Base-by-base conservation (phyloP, 2,888 invertebrate species). In the Ophion ventricosus region DNA sequence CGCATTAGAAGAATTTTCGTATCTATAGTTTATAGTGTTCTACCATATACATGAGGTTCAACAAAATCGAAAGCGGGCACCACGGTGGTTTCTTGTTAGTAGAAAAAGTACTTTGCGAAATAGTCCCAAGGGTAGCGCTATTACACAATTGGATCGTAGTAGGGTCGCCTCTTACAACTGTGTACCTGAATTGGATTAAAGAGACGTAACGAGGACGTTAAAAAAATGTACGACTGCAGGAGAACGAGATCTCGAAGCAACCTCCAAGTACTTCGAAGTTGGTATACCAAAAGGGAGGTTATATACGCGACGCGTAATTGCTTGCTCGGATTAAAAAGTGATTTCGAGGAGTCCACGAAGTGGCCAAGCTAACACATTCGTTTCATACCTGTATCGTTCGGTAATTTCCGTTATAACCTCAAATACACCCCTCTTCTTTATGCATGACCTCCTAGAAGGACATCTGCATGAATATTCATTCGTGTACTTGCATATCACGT, bases 391-490 rank as follows among this genome's bases (percentile, higher is more conserved):
- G 61, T 49, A 69, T 26, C 61, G 77, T 84, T 70, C 70, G 23
- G 67, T 81, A 78, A 81, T 81, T 84, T 75, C 74, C 25, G 40
- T 17, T 66, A 35, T 64, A 49, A 66, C 56, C 40, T 72, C 59
- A 67, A 63, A 54, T 54, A 23, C 29, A 70, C 73, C 63, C 59
- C 26, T 5, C 11, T 20, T 54, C 66, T 64, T 40, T 14, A 20
- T 79, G 23, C 56, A n/a, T 20, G 74, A 66, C 40, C 66, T 43
- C 64, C 40, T 56, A 26, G 49, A 17, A 70, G 64, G 14, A 63
- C 59, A 61, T 61, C 59, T 29, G 3, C 70, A 84, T 81, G 78
- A 84, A 84, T 84, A 84, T 81, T 81, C 81, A 84, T 78, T 79
- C 59, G 56, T 64, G 70, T 81, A 78, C 74, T 78, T 78, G 81